Percentiles rank a stretch among this genome's conserved stretches.
phyloP scores from a whole-genome alignment of 2,888 invertebrate genomes.

The Camponotus fellah region DNA sequence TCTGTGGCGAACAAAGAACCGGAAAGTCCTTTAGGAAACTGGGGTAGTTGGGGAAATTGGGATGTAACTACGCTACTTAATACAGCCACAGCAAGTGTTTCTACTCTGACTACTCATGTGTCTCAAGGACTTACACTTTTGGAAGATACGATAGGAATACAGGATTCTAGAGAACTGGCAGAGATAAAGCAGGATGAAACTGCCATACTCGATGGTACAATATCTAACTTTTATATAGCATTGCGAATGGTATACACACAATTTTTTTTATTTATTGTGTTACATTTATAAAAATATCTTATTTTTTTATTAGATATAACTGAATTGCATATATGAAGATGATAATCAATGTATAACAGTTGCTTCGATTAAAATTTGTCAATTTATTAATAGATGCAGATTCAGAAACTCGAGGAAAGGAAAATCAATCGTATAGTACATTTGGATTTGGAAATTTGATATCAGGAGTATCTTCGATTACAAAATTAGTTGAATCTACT shows the following conservation, averaged over 20 bases:
- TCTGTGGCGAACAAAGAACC: constrained; percentile 74
- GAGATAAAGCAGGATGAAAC: constrained; percentile 76
- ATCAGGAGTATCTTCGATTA: constrained; percentile 89
- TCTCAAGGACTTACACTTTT: constrained; percentile 93
- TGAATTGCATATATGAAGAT: neutral
- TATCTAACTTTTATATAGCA: constrained; percentile 1
- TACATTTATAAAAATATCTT: neutral
- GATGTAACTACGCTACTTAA: constrained; percentile 92
- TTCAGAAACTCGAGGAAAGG: constrained; percentile 60
- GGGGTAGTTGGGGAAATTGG: constrained; percentile 92
- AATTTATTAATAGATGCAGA: constrained; percentile 61
- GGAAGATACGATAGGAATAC: constrained; percentile 94
- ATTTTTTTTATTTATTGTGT: neutral
- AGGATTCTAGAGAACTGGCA: constrained; percentile 93
- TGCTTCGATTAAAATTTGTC: neutral
- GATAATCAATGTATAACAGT: neutral
- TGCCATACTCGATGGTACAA: constrained; percentile 52
- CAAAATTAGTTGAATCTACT: constrained; percentile 91
- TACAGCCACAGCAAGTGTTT: constrained; percentile 92
- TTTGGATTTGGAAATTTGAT: constrained; percentile 89
- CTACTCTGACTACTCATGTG: constrained; percentile 93
- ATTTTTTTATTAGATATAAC: neutral
- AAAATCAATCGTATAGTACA: constrained; percentile 76
- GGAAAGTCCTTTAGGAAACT: constrained; percentile 77
- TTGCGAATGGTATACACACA: neutral